Base-by-base conservation (phyloP, 2,888 invertebrate genomes). In the Metacarcinus magister region DNA sequence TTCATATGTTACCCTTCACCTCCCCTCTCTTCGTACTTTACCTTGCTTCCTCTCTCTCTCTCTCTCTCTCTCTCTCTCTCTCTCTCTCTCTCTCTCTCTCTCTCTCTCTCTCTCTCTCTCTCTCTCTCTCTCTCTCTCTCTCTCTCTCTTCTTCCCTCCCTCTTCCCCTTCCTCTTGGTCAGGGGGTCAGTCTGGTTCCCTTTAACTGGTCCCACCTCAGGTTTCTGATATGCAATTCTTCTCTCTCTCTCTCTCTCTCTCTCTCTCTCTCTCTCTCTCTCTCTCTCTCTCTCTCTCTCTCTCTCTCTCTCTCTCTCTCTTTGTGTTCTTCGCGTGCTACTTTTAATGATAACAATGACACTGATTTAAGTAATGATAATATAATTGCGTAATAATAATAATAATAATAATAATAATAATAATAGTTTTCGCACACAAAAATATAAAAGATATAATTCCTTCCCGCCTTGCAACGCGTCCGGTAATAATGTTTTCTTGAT, bases 101-200 rank as follows among this genome's bases (percentile, higher is more conserved):
- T 92, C 48, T 92, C 92, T 91, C 91, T 91, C 91, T 91, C 43
- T 90, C 90, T 90, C 90, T 90, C 90, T 90, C 90, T 90, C 90
- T 90, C 90, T 90, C 90, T 90, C 90, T 43, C 44, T 43, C 44
- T 91, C 91, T 44, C 44, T 91, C 91, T 91, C 91, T 91, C 91
- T 91, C 91, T 91, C 91, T 91, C 91, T 91, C 91, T 91, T 44
- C 43, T 44, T 91, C 91, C 43, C 87, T 87, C 87, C n/a, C 87
- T 87, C 87, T 87, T n/a, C n/a, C 87, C n/a, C 87, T 87, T 3
- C n/a, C 28, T 87, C 87, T 87, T 44, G n/a, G 44, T 39, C 44
- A 32, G 87, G 32, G 8, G 28, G 87, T 28, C 32, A 32, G 87
- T n/a, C 2, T 87, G 39, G 28, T 39, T 87, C 87, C 28, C 28